Evolutionary conservation across 2,797 vertebrate genomes (phyloP).

Genomic region (Alectoris magna): DNA sequence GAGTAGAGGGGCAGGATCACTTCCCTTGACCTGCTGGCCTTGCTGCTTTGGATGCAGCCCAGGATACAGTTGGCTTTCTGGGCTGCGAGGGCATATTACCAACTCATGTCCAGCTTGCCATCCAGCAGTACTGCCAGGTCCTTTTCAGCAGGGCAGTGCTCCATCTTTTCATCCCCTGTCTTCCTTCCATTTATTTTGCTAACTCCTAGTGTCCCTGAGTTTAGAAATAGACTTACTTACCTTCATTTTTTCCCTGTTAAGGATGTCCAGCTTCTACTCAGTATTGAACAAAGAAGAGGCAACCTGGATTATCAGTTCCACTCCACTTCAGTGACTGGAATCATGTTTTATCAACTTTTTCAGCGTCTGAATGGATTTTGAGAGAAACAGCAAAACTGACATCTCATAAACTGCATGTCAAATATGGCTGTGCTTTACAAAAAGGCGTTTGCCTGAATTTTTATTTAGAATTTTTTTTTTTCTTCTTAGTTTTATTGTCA

Average conservation of each 20-base stretch:
- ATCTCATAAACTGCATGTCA: not conserved
- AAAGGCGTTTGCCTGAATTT: accelerated
- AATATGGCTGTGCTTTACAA: not conserved
- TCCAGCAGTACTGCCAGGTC: too few relatives aligned
- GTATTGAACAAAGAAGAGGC: not conserved
- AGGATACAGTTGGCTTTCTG: too few relatives aligned
- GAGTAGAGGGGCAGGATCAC: too few relatives aligned
- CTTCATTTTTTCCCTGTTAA: not conserved
- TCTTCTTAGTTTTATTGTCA: not conserved
- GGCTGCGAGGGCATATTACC: too few relatives aligned
- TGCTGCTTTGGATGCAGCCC: too few relatives aligned
- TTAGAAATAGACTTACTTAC: not conserved
- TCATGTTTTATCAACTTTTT: not conserved
- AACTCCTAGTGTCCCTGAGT: not conserved
- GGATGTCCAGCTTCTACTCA: not conserved
- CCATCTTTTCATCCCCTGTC: too few relatives aligned
- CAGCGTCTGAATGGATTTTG: not conserved
- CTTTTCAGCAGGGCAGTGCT: too few relatives aligned
- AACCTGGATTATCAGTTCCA: not conserved
- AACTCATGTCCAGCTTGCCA: too few relatives aligned
- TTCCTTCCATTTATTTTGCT: not conserved
- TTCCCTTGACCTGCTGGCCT: too few relatives aligned
- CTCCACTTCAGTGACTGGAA: not conserved
- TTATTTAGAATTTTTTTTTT: not conserved
- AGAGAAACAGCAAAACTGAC: not conserved